Conservation (phyloP, 1,140 invertebrate species). For the Drosophila mayri region DNA sequence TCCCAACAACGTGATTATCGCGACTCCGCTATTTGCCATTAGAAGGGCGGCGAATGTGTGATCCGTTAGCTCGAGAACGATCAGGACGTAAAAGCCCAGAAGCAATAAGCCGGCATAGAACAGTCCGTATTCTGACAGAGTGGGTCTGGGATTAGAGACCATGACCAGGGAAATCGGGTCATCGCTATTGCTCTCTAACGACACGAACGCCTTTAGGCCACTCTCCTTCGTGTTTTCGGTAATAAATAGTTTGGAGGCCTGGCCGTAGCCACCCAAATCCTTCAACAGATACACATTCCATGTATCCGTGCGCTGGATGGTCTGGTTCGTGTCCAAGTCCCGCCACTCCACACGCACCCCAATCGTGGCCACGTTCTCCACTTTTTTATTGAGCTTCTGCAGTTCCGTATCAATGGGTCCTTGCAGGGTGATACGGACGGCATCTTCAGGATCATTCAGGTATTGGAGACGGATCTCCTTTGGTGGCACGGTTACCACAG, state of each 20-base stretch:
- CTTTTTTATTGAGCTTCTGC: not conserved
- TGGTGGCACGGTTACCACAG: not conserved
- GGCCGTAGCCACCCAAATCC: not conserved
- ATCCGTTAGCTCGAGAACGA: slow-evolving; percentile 93
- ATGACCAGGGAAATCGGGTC: slow-evolving; percentile 17
- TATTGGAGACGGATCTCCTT: not conserved
- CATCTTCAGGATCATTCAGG: too few relatives aligned
- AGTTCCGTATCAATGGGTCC: not conserved
- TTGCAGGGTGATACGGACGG: not conserved
- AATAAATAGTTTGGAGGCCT: not conserved
- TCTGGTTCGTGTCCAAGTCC: not conserved
- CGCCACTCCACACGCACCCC: not conserved
- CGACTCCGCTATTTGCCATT: slow-evolving; percentile 89
- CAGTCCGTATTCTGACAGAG: slow-evolving; percentile 85
- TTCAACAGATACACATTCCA: slow-evolving; percentile 9
- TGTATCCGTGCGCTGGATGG: not conserved
- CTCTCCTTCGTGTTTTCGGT: rapidly evolving
- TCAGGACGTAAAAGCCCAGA: slow-evolving; percentile 90
- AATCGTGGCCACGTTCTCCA: not conserved
- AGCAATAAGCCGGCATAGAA: slow-evolving; percentile 90
- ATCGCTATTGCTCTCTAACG: not conserved
- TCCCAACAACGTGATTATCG: slow-evolving; percentile 89
- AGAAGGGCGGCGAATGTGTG: slow-evolving; percentile 92
- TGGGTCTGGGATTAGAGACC: slow-evolving; percentile 6
- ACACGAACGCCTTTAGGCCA: not conserved